Evolutionary conservation across 1,140 invertebrate genomes (phyloP), one percentile per base, ranked within the genome.

Genomic region (Cardiocondyla obscurior): DNA sequence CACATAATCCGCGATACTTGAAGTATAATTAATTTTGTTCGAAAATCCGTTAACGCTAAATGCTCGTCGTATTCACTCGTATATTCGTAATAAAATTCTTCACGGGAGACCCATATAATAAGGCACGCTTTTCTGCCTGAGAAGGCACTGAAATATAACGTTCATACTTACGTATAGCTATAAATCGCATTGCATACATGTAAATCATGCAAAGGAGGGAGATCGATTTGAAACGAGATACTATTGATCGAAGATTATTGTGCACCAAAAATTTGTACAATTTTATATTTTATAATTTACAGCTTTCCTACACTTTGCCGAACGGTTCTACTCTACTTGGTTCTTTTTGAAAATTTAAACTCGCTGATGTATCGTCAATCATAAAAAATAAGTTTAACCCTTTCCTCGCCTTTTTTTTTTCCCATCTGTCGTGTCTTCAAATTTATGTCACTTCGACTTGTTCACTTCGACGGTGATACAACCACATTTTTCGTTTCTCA

Each of bases 141-240:
- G 51, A 87, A 88, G 87, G 87, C 87, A 88, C 87, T 88, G 87
- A 87, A 88, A 82, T 72, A 79, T 81, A 86, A 87, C 55, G 67
- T 58, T 79, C 85, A 85, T 79, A 87, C 76, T 69, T 67, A 81
- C 60, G 81, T 87, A 87, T 62, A 74, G 67, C 28, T 73, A 62
- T 62, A 84, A 62, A 86, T 86, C 82, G 67, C 58, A 81, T 76
- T 86, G 73, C 49, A 81, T 84, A 69, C 57, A 88, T 51, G 55
- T 86, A 83, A 86, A 81, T 64, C 70, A 81, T 70, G 81, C 81
- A 86, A 88, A 84, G 81, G 73, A 84, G 77, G 76, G 87, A 88
- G 87, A 88, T 88, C 84, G 83, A 79, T 85, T 85, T 64, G 60
- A 82, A 85, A 84, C 85, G 51, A 87, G 36, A 87, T 82, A 76